phyloP scores from a whole-genome alignment of 1,140 invertebrate species.

The Eueides isabella region DNA sequence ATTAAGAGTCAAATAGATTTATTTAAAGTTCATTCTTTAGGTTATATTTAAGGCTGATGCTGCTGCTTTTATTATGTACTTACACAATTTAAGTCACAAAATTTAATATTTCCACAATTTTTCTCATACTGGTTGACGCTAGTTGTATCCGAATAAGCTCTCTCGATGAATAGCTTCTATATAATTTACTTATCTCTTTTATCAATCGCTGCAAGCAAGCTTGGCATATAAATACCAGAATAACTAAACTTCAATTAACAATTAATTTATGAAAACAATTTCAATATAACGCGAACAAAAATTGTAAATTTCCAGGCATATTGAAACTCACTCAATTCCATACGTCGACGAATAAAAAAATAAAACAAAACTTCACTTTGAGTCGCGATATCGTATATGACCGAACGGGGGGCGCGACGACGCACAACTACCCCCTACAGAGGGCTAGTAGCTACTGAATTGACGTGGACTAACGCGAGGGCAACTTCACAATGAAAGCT shows the following conservation, averaged over 20 bases:
- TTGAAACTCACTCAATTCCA: conserved; percentile 17
- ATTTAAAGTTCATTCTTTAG: conserved; percentile 14
- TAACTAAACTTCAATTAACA: conserved; percentile 15
- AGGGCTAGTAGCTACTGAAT: conserved; percentile 69
- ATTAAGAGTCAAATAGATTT: conserved; percentile 24
- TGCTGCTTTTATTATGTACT: no score
- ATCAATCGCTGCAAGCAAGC: no score
- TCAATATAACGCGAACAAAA: not conserved
- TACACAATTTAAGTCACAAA: conserved; percentile 21
- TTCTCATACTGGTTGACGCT: conserved; percentile 21
- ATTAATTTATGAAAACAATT: not conserved
- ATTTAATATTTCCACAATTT: conserved; percentile 19
- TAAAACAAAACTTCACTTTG: conserved; percentile 41
- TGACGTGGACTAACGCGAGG: conserved; percentile 50
- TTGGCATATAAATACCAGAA: no score
- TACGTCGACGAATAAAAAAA: not conserved
- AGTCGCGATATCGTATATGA: conserved; percentile 19
- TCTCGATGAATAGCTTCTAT: conserved; percentile 18
- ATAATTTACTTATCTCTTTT: conserved; percentile 29
- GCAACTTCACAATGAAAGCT: conserved; percentile 61
- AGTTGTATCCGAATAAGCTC: conserved; percentile 31
- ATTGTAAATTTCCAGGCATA: conserved; percentile 38
- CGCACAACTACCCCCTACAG: conserved; percentile 59
- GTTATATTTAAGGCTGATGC: no score
- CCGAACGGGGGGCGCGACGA: conserved; percentile 21